Conservation (phyloP, 2,797 vertebrate genomes). For the Dryobates pubescens region DNA sequence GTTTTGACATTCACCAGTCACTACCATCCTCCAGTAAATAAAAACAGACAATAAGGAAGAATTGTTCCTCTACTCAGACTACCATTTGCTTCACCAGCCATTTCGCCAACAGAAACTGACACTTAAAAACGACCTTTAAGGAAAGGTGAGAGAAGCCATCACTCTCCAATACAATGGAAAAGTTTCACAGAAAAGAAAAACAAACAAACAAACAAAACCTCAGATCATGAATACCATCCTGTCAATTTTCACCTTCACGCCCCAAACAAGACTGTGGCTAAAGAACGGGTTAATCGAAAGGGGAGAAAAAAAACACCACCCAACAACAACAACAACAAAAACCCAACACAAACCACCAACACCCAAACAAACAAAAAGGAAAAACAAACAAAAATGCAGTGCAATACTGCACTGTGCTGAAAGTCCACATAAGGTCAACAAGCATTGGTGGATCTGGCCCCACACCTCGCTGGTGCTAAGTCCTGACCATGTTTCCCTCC, state of each 20-base stretch:
- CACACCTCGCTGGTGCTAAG: background rate
- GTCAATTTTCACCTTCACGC: background rate
- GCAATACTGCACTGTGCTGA: fast-evolving
- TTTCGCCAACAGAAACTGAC: background rate
- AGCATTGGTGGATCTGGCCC: background rate
- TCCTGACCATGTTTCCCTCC: fast-evolving
- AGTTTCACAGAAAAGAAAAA: background rate
- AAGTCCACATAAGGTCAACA: background rate
- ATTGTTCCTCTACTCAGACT: background rate
- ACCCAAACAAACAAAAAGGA: no score
- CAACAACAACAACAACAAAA: no score
- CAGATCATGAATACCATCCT: background rate
- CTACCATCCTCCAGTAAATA: background rate
- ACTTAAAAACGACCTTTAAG: background rate
- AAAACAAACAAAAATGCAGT: fast-evolving
- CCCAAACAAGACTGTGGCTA: background rate
- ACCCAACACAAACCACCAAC: no score
- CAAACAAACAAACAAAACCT: background rate
- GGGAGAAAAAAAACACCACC: no score
- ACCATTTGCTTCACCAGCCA: background rate
- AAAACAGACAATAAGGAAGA: background rate
- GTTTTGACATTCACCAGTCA: slow-evolving; percentile 1
- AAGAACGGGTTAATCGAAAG: fast-evolving
- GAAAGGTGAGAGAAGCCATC: background rate
- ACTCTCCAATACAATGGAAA: background rate